Evolutionary conservation across 2,888 invertebrate species (phyloP).

Genomic region (Schizaphis graminum): DNA sequence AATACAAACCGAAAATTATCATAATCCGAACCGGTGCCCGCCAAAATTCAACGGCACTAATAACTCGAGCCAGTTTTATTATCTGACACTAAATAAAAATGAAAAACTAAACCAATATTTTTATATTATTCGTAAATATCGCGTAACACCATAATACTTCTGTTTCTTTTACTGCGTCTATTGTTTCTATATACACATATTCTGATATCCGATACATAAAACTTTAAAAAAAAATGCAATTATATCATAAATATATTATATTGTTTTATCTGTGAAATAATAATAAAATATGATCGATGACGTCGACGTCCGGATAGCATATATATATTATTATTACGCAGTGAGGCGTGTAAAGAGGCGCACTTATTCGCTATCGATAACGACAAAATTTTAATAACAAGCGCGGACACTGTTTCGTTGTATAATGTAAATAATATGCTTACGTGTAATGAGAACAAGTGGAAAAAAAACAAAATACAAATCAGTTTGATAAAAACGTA

Average conservation of each 20-base stretch:
- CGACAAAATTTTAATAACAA: not conserved
- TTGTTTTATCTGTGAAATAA: not conserved
- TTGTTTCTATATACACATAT: not conserved
- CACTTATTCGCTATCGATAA: not conserved
- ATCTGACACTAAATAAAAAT: not conserved
- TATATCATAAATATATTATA: not conserved
- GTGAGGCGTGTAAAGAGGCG: constrained; percentile 20
- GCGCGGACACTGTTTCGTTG: not conserved
- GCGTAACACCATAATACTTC: not conserved
- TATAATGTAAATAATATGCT: not conserved
- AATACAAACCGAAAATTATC: constrained; percentile 62
- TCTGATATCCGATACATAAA: not conserved
- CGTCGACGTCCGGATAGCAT: not conserved
- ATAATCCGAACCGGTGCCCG: constrained; percentile 59
- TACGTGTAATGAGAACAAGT: not conserved
- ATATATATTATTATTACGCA: not conserved
- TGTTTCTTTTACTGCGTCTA: not conserved
- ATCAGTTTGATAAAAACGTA: not conserved
- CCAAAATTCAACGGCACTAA: constrained; percentile 29
- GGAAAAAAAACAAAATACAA: not conserved
- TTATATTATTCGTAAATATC: not conserved
- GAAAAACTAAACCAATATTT: not conserved
- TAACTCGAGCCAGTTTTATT: constrained; percentile 44
- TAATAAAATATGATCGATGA: constrained; percentile 12
- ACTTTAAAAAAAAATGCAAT: not conserved